These are phyloP conservation scores for Heterotis niloticus DNA, from an alignment of 2,113 vertebrate species.

Conservation along the genomic window DNA sequence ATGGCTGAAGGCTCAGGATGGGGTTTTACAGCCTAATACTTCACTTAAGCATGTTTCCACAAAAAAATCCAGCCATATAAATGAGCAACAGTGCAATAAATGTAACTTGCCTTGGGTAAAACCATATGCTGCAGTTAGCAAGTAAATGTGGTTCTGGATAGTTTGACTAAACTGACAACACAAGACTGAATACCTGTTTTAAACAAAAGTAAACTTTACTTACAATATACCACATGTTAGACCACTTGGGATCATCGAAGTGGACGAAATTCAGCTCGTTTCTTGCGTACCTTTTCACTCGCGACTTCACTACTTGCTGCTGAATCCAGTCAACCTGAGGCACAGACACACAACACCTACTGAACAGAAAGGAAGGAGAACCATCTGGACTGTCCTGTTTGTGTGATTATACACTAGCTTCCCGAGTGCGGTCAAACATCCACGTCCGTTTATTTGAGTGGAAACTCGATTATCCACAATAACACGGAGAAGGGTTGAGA, in stretches of 20 bases:
- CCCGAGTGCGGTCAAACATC: not conserved
- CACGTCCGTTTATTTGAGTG: not conserved
- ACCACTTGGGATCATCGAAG: conserved; percentile 88
- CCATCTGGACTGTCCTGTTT: not conserved
- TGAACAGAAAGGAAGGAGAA: not conserved
- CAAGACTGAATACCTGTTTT: no score
- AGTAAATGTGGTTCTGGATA: no score
- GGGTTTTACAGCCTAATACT: no score
- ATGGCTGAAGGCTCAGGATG: no score
- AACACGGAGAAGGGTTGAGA: not conserved
- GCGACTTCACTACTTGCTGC: conserved; percentile 79
- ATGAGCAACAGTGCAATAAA: no score
- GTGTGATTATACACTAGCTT: not conserved
- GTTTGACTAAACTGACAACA: no score
- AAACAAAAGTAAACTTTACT: conserved; percentile 46
- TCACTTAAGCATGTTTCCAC: no score
- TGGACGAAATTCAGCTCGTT: conserved; percentile 57
- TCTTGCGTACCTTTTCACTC: conserved; percentile 73
- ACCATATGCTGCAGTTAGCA: no score
- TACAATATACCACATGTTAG: conserved; percentile 95
- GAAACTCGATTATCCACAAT: not conserved
- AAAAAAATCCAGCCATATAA: no score
- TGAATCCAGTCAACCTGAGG: conserved; percentile 81
- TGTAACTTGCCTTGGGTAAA: no score
- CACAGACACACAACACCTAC: conserved; percentile 2